Conservation (phyloP, 2,113 vertebrate genomes). For the Solea senegalensis region DNA sequence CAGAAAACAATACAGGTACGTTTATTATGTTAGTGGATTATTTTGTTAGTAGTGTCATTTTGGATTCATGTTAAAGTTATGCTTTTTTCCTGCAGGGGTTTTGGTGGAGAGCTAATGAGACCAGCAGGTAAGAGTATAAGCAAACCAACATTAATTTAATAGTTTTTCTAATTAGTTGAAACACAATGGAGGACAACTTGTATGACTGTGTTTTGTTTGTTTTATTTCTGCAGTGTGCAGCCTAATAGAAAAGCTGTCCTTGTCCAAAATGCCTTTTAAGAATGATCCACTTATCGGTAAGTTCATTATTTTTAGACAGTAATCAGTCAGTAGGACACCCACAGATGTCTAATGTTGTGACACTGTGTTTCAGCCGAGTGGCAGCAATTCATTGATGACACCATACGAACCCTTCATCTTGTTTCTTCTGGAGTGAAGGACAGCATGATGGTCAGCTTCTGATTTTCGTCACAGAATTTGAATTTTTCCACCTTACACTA, state of each 20-base stretch:
- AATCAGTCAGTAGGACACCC: not conserved
- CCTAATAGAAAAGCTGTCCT: slow-evolving; percentile 91
- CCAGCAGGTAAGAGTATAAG: slow-evolving; percentile 84
- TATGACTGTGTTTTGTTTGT: not conserved
- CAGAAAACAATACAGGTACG: slow-evolving; percentile 92
- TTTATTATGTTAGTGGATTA: not conserved
- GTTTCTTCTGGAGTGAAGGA: slow-evolving; percentile 80
- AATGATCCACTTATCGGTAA: slow-evolving; percentile 86
- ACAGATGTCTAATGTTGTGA: not conserved
- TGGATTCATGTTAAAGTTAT: not conserved
- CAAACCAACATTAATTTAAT: not conserved
- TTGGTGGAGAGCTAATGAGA: slow-evolving; percentile 93
- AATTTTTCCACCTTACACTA: not conserved
- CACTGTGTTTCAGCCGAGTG: slow-evolving; percentile 83
- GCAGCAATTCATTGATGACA: slow-evolving; percentile 92
- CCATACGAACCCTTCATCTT: slow-evolving; percentile 85
- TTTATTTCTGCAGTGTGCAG: slow-evolving; percentile 82
- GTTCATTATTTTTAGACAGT: slow-evolving; percentile 21
- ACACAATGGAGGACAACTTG: not conserved
- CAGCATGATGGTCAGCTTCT: slow-evolving; percentile 83
- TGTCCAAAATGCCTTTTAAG: slow-evolving; percentile 91
- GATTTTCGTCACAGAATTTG: not conserved
- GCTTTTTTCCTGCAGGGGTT: slow-evolving; percentile 83
- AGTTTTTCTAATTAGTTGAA: not conserved
- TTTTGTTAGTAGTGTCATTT: not conserved